These are phyloP conservation scores for Drosophila chauvacae DNA, from an alignment of 1,140 invertebrate species.

Conservation along the genomic window DNA sequence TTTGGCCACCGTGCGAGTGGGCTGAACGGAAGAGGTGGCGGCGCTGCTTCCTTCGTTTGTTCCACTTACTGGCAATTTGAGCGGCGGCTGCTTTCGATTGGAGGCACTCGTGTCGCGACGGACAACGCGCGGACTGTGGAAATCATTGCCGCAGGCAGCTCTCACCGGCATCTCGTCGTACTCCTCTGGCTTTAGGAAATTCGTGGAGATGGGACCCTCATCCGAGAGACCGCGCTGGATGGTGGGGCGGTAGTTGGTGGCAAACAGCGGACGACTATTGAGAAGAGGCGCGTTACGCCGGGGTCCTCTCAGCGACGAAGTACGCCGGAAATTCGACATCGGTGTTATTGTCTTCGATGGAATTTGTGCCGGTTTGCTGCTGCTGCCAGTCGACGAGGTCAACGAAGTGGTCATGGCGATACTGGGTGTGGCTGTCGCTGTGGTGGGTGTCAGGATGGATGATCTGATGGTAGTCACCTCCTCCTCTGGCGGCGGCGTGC, in stretches of 20 bases:
- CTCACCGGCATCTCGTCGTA: conserved; percentile 84
- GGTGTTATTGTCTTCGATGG: conserved; percentile 34
- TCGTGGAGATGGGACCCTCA: conserved; percentile 82
- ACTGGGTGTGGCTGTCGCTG: conserved; percentile 32
- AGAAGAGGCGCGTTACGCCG: conserved; percentile 67
- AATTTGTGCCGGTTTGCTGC: conserved; percentile 11
- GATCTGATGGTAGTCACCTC: conserved; percentile 23
- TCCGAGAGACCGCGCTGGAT: conserved; percentile 83
- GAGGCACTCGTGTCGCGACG: conserved; percentile 74
- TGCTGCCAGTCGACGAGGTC: conserved; percentile 35
- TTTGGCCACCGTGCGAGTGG: conserved; percentile 63
- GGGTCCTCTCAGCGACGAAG: conserved; percentile 75
- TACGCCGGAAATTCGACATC: conserved; percentile 75
- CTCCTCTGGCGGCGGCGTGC: conserved; percentile 56
- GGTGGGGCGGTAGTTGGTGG: conserved; percentile 77
- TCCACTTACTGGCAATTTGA: conserved; percentile 55
- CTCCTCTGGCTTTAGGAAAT: conserved; percentile 83
- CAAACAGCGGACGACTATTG: conserved; percentile 73
- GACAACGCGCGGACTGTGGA: conserved; percentile 76
- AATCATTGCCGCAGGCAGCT: conserved; percentile 79
- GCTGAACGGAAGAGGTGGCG: conserved; percentile 13
- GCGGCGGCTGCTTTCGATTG: conserved; percentile 75
- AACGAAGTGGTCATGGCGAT: conserved; percentile 57
- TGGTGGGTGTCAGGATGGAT: conserved; percentile 29
- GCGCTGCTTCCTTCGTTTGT: conserved; percentile 18